A percentile compares a stretch with the other conserved stretches of the same genome.
phyloP scores from a whole-genome alignment of 2,797 vertebrate species.

The Micrastur ruficollis region DNA sequence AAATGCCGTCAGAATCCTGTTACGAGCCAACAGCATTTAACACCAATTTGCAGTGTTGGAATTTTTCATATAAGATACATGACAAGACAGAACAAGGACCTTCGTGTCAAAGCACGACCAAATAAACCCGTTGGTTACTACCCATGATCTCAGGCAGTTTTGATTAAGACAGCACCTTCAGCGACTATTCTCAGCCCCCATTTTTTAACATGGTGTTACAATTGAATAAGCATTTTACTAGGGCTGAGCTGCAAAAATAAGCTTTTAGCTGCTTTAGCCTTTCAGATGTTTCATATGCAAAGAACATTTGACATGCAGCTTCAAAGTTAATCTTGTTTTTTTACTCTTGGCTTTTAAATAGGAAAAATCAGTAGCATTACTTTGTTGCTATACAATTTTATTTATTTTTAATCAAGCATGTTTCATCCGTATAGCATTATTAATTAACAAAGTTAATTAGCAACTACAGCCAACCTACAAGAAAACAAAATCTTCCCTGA shows the following conservation, averaged over 20 bases:
- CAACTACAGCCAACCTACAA: constrained; percentile 24
- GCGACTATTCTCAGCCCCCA: neutral
- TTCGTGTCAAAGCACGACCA: neutral
- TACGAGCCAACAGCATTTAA: neutral
- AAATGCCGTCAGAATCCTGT: neutral
- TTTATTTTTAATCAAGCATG: constrained; percentile 57
- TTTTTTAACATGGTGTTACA: neutral
- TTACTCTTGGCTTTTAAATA: constrained; percentile 16
- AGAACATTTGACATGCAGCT: constrained; percentile 46
- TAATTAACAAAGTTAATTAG: constrained; percentile 61
- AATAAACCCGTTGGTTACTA: neutral
- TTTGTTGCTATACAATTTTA: neutral
- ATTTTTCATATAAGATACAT: neutral
- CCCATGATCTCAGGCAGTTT: neutral
- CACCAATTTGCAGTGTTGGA: neutral
- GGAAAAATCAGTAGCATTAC: constrained; percentile 15
- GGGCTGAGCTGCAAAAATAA: neutral
- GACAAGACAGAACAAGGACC: neutral
- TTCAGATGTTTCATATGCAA: constrained; percentile 26
- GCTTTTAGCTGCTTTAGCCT: constrained; percentile 24
- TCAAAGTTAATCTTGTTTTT: constrained; percentile 15
- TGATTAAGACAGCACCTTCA: neutral
- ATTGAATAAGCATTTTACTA: constrained; percentile 6
- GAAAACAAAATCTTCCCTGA: constrained; percentile 28
- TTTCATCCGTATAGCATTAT: constrained; percentile 29